Base-by-base conservation (phyloP, 2,113 vertebrate genomes). In the Noctilio leporinus region DNA sequence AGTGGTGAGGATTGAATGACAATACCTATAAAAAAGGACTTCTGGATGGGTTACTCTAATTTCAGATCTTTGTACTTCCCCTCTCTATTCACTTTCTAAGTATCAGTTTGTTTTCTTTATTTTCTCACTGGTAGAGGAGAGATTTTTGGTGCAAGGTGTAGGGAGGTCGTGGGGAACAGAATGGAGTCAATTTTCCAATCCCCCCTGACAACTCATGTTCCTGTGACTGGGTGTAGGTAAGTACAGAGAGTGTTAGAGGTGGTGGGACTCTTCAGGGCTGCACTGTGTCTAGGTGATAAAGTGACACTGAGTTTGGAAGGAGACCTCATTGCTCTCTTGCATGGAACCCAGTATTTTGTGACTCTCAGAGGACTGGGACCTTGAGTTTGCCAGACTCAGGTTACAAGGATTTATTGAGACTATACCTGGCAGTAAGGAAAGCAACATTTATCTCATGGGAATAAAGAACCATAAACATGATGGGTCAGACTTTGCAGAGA, bases 391-490 rank as follows among this genome's bases (percentile, higher is more conserved):
- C 81, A 92, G 64, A 22, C 51, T 96, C 45, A 55, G 70, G 53
- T 96, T 87, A 77, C n/a, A 73, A 57, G 75, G 47, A 80, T 96
- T 96, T 92, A 96, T 76, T 80, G 75, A 94, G 86, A 11, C 10
- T 53, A 12, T 2, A 64, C 70, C 72, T 62, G 64, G 67, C 75
- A 85, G 78, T 94, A 77, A 67, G 82, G 64, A 91, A 87, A 75
- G 35, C 17, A 81, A 40, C 28, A 20, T 55, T 83, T 87, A 51
- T 89, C 89, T 89, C 70, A 14, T 65, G 89, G 64, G 83, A 89
- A 76, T 82, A 90, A 86, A 89, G 67, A 51, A 49, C 7, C 82
- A 76, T 72, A 86, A 51, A 77, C 28, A 81, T 16, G 70, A 16
- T 24, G 19, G 11, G 17, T 5, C n/a, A 43, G 35, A 15, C 45